Evolutionary conservation across 2,113 vertebrate species (phyloP), one percentile per base, ranked within the genome.

Genomic region (Campylomormyrus tamandua): DNA sequence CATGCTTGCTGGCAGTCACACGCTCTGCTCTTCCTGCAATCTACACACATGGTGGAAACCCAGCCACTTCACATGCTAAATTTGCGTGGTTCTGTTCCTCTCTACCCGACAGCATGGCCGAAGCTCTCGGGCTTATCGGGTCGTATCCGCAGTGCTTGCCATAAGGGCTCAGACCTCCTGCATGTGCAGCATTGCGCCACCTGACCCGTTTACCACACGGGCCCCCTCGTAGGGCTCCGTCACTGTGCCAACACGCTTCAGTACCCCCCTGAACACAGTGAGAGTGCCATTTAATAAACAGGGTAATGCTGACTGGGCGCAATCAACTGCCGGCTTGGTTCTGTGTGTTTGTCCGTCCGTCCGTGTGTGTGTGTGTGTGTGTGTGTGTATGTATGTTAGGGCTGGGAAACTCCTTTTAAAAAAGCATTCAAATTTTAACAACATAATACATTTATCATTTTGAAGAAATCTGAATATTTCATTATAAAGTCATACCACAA

Each of bases 121-220:
- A 13, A 13, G n/a, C 11, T 27, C 31, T 77, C 24, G 49, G 56
- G 31, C 17, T 42, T 80, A 42, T 42, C 74, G 6, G 88, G 49
- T 85, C 35, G 11, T 3, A 2, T 83, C 77, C 5, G 42, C 77
- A 45, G 1, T n/a, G 24, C 39, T 27, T 27, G 17, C 83, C 42
- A 35, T 56, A 11, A 21, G 46, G 42, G 39, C 80, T 13, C n/a
- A n/a, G 27, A 9, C 80, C 24, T 86, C 17, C 49, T 35, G 39
- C 83, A 10, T 27, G 15, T 48, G 13, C 62, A 35, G 27, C 45
- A 90, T 89, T 88, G 88, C 50, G 49, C 91, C 91, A 24, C 52
- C 89, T 94, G 93, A 92, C 94, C 93, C 93, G 93, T 90, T 93
- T 95, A 93, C 90, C 15, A 9, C 46, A 15, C 9, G 17, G 70